Evolutionary conservation across 2,113 vertebrate genomes (phyloP).

Genomic region (Pampusana beccarii): DNA sequence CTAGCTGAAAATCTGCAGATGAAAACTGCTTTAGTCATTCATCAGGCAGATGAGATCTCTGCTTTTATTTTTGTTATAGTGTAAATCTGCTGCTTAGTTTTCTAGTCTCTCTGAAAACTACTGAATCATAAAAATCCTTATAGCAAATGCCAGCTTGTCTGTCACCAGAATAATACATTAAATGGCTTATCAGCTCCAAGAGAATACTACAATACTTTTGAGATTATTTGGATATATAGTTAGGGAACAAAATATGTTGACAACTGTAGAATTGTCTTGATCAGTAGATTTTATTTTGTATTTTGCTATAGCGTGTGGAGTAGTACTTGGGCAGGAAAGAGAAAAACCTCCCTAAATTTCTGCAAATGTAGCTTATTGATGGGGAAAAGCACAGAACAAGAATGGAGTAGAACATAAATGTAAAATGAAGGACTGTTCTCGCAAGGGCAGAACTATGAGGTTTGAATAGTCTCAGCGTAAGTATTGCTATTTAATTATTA

Average conservation of each 20-base stretch:
- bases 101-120: conserved; percentile 39
- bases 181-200: conserved; percentile 55
- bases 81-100: conserved; percentile 60
- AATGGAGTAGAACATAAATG: not conserved
- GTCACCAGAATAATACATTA: conserved; percentile 50
- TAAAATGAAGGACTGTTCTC: not conserved
- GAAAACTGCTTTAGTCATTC: conserved; percentile 51
- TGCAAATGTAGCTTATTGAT: not conserved
- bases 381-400: not conserved
- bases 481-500: not conserved
- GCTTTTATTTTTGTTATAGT: conserved; percentile 63
- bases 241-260: conserved; percentile 41
- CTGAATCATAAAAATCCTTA: conserved; percentile 55
- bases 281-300: not conserved
- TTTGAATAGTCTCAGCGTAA: not conserved
- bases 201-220: conserved; percentile 3
- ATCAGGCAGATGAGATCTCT: conserved; percentile 60
- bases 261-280: conserved; percentile 18
- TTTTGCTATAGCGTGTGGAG: not conserved
- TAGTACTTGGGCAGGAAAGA: not conserved
- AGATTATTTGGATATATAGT: conserved; percentile 22
- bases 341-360: not conserved
- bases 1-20: conserved; percentile 30
- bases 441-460: not conserved
- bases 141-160: conserved; percentile 56